Percentiles rank a stretch among this genome's conserved stretches.
phyloP scores from a whole-genome alignment of 2,888 invertebrate species.

The Eilema griseolum region DNA sequence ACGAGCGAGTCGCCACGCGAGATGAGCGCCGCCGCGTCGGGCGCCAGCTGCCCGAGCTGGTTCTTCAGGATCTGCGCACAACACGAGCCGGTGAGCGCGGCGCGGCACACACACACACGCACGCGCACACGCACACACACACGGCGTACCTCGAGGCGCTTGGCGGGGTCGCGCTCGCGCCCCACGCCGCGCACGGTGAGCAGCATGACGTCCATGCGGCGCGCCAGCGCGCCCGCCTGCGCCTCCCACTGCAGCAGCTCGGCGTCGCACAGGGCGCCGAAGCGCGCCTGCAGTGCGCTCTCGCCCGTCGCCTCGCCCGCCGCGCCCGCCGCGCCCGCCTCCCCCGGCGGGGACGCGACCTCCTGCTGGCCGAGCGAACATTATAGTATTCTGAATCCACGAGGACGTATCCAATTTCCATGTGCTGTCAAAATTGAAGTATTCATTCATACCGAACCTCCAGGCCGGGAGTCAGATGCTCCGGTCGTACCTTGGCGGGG shows the following conservation, averaged over 20 bases:
- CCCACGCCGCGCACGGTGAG: constrained; percentile 87
- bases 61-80: constrained; percentile 86
- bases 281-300: constrained; percentile 40
- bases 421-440: no score
- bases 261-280: constrained; percentile 53
- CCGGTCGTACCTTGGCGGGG: constrained; percentile 31
- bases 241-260: constrained; percentile 57
- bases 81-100: background rate
- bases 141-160: constrained; percentile 83
- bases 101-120: background rate
- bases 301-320: background rate
- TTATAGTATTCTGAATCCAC: no score
- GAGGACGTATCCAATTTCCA: no score
- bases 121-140: background rate
- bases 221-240: constrained; percentile 69
- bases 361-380: background rate
- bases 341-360: background rate
- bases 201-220: constrained; percentile 87
- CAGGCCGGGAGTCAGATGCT: no score
- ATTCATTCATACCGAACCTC: no score
- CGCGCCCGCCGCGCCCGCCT: constrained; percentile 13
- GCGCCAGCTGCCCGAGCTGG: constrained; percentile 89
- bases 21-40: constrained; percentile 92
- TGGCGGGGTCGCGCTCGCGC: constrained; percentile 88
- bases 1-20: constrained; percentile 93